Evolutionary conservation across 2,888 invertebrate species (phyloP).

Genomic region (Epinotia ramella): DNA sequence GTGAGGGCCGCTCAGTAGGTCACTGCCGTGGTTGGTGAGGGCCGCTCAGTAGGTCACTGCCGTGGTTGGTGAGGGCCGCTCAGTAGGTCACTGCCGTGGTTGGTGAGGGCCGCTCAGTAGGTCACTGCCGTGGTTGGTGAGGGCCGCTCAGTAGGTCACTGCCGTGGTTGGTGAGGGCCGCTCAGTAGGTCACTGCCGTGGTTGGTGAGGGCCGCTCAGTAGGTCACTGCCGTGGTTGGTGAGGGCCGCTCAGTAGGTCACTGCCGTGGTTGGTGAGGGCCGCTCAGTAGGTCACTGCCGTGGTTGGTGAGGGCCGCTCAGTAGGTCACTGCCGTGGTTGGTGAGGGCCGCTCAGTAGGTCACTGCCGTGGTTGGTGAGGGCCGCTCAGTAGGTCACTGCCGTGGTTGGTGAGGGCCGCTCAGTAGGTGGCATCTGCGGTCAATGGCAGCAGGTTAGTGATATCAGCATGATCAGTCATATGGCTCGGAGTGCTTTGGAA

Average conservation of each 20-base stretch:
- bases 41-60: too few relatives aligned
- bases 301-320: background rate
- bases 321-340: too few relatives aligned
- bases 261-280: background rate
- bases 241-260: background rate
- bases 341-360: background rate
- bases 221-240: background rate
- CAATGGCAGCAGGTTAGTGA: conserved; percentile 14
- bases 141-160: background rate
- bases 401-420: background rate
- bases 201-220: background rate
- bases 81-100: too few relatives aligned
- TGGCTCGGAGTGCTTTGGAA: too few relatives aligned
- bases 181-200: too few relatives aligned
- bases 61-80: background rate
- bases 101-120: background rate
- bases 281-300: too few relatives aligned
- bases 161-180: background rate
- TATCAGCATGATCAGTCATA: background rate
- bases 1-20: background rate
- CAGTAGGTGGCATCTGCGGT: background rate
- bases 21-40: background rate
- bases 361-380: background rate
- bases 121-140: background rate
- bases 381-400: background rate